Evolutionary conservation across 2,888 invertebrate species (phyloP).

Genomic region (Agrilus mali): DNA sequence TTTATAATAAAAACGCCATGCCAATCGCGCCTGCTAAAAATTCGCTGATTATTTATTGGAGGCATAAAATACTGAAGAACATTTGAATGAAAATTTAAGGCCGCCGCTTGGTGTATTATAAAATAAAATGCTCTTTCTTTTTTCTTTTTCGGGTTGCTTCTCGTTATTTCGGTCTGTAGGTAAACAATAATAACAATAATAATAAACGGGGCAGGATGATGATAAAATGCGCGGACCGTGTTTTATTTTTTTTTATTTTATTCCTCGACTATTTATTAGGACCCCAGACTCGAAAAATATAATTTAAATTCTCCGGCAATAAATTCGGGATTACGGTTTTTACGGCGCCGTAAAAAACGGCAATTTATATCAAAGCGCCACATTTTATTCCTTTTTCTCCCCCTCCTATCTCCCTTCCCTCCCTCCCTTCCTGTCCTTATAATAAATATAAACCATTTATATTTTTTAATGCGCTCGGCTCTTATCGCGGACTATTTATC

Average conservation of each 20-base stretch:
- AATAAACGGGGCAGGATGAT: slow-evolving; percentile 12
- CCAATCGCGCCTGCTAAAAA: too few species aligned
- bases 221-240: slow-evolving; percentile 30
- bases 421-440: slow-evolving; percentile 12
- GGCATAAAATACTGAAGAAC: too few species aligned
- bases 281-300: slow-evolving; percentile 31
- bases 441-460: slow-evolving; percentile 25
- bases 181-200: slow-evolving; percentile 27
- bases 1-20: too few species aligned
- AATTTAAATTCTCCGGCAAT: slow-evolving; percentile 37
- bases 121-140: too few species aligned
- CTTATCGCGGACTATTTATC: slow-evolving; percentile 23
- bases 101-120: too few species aligned
- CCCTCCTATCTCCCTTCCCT: slow-evolving; percentile 12
- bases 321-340: slow-evolving; percentile 36
- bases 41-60: too few species aligned
- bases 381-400: slow-evolving; percentile 23
- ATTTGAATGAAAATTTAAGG: too few species aligned
- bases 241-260: slow-evolving; percentile 29
- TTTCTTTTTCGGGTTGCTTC: too few species aligned
- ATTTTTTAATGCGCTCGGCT: slow-evolving; percentile 20
- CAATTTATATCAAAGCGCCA: slow-evolving; percentile 37
- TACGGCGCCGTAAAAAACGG: slow-evolving; percentile 35
- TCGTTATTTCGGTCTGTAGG: slow-evolving; percentile 18
- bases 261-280: too few species aligned